phyloP scores from a whole-genome alignment of 2,888 invertebrate genomes.

The Ferdinandea cuprea region DNA sequence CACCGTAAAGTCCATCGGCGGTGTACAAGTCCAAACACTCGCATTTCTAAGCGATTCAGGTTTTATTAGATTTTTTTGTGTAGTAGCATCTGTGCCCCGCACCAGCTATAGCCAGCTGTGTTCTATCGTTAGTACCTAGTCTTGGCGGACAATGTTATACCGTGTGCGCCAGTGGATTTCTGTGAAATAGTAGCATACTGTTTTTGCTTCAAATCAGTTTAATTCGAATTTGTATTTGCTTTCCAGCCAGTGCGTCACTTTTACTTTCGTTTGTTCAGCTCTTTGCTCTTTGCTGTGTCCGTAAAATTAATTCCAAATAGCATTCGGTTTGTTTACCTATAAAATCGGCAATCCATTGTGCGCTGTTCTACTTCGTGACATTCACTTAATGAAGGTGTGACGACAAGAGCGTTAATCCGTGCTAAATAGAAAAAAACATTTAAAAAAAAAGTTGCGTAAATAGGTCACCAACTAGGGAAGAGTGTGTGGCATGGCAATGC shows the following conservation, averaged over 20 bases:
- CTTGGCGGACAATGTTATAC: slow-evolving; percentile 41
- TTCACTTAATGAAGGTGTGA: neutral
- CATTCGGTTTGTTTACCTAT: slow-evolving; percentile 58
- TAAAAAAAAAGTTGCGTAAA: slow-evolving; percentile 32
- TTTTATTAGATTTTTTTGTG: slow-evolving; percentile 63
- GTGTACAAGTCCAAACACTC: slow-evolving; percentile 32
- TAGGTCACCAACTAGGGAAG: slow-evolving; percentile 58
- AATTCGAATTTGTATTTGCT: slow-evolving; percentile 35
- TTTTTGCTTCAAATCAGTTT: slow-evolving; percentile 64
- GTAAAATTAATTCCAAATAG: slow-evolving; percentile 26
- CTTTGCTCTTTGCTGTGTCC: slow-evolving; percentile 22
- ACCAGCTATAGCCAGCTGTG: slow-evolving; percentile 62
- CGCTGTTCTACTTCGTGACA: neutral
- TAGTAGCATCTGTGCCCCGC: slow-evolving; percentile 52
- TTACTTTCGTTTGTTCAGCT: slow-evolving; percentile 38
- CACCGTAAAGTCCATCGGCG: slow-evolving; percentile 34
- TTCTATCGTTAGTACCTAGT: slow-evolving; percentile 52
- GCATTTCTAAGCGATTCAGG: slow-evolving; percentile 63
- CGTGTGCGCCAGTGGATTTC: slow-evolving; percentile 59
- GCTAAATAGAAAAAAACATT: too few species aligned
- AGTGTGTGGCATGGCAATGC: slow-evolving; percentile 42
- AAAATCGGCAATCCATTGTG: slow-evolving; percentile 17
- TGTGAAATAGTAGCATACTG: slow-evolving; percentile 55
- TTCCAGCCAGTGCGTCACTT: slow-evolving; percentile 4
- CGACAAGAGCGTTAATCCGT: slow-evolving; percentile 38